Conservation (phyloP, 1,140 invertebrate species). For the Drosophila takahashii region DNA sequence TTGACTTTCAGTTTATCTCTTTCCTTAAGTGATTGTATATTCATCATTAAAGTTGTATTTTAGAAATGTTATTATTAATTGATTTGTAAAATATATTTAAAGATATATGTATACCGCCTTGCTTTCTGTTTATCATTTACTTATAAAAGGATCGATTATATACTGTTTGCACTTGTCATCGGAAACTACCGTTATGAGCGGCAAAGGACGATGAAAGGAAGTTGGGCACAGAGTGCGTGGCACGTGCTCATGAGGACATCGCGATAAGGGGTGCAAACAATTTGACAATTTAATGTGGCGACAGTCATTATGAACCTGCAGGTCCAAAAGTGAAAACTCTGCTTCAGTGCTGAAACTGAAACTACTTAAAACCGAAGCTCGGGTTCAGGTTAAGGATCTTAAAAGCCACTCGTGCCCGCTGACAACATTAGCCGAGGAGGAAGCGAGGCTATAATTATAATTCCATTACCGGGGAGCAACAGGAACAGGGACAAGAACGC, state of each 20-base stretch:
- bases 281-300: conserved; percentile 81
- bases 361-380: conserved; percentile 14
- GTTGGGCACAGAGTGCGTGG: conserved; percentile 11
- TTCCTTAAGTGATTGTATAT: no score
- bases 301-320: conserved; percentile 57
- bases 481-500: conserved; percentile 30
- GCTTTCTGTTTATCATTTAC: not conserved
- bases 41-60: no score
- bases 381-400: not conserved
- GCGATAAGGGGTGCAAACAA: conserved; percentile 75
- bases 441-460: conserved; percentile 78
- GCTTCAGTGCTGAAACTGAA: not conserved
- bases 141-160: conserved; percentile 10
- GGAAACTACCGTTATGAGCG: conserved; percentile 15
- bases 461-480: conserved; percentile 68
- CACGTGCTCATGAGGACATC: conserved; percentile 64
- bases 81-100: not conserved
- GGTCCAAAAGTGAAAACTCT: conserved; percentile 15
- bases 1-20: no score
- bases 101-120: not conserved
- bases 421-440: conserved; percentile 72
- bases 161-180: conserved; percentile 22
- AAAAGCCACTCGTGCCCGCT: conserved; percentile 23
- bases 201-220: not conserved
- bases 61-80: not conserved